phyloP scores from a whole-genome alignment of 1,140 invertebrate genomes.

The Chionoecetes opilio region DNA sequence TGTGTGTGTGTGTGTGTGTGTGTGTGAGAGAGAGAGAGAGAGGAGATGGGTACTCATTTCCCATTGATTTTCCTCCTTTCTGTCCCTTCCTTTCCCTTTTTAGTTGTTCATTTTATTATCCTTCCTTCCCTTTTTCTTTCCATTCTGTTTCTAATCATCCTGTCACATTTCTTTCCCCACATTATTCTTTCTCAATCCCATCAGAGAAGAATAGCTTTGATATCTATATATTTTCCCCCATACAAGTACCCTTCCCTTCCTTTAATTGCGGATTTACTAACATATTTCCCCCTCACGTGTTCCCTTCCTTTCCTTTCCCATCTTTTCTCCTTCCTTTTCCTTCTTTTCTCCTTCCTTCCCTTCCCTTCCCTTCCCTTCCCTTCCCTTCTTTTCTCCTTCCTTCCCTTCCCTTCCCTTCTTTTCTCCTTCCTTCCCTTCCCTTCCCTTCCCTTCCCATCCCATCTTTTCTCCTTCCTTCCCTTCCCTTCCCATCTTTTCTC shows the following conservation, averaged over 20 bases:
- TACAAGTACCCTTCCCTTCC: too few species aligned
- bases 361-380: neutral
- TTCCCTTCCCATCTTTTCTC: neutral
- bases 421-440: neutral
- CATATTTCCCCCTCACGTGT: too few species aligned
- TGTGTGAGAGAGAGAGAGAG: neutral
- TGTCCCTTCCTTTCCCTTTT: neutral
- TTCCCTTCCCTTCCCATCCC: neutral
- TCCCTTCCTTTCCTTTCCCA: too few species aligned
- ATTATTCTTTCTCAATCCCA: too few species aligned
- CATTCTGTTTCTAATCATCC: neutral
- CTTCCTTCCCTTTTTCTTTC: neutral
- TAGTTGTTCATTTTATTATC: neutral
- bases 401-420: neutral
- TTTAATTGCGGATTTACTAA: too few species aligned
- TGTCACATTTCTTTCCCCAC: neutral
- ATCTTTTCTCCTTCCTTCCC: neutral
- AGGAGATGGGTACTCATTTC: neutral
- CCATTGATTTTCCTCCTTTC: neutral
- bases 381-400: neutral
- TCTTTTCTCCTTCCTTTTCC: neutral
- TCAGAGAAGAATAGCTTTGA: too few species aligned
- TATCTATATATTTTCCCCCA: too few species aligned
- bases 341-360: neutral
- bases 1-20: constrained; percentile 6